Evolutionary conservation across 2,888 invertebrate genomes (phyloP), one percentile per base, ranked within the genome.

Genomic region (Trachelus stipa): DNA sequence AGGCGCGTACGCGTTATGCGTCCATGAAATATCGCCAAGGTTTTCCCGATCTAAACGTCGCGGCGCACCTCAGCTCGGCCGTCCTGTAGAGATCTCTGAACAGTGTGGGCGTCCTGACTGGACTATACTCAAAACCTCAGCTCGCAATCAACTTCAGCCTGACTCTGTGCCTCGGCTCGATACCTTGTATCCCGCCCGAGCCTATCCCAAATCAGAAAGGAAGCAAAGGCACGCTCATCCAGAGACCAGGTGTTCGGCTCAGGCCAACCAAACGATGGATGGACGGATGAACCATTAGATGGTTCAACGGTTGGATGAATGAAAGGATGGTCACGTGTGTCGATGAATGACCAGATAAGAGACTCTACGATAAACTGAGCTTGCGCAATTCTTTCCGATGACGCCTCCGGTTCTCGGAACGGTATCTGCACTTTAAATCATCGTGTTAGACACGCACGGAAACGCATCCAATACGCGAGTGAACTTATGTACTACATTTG

Each of bases 401-500:
- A 23, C 56, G 23, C 56, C 23, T 9, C 56, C 23, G 6, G 56
- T 23, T 56, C 56, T 56, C 23, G 56, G 56, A 56, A 56, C 56
- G 56, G 56, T 56, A 56, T 56, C 56, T 56, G 56, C 56, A 56
- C 56, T 56, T 76, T 83, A 82, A 83, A 79, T 79, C 80, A 80
- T 82, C 77, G 73, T 74, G 79, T 81, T 79, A 76, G 77, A 73
- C 79, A n/a, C 56, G 56, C 56, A 56, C 56, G 56, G 56, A 56
- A 56, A 56, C 56, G 56, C 56, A 56, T 56, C 56, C 56, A 56
- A 56, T 23, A 56, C 56, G 23, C 56, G 56, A 56, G 56, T 56
- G 56, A 56, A 56, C 56, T 56, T 56, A 56, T 23, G 56, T 56
- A 23, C 56, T 56, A 56, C 23, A 56, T 23, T 23, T 23, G 56